Evolutionary conservation across 1,140 invertebrate species (phyloP).

Genomic region (Bombus waltoni): DNA sequence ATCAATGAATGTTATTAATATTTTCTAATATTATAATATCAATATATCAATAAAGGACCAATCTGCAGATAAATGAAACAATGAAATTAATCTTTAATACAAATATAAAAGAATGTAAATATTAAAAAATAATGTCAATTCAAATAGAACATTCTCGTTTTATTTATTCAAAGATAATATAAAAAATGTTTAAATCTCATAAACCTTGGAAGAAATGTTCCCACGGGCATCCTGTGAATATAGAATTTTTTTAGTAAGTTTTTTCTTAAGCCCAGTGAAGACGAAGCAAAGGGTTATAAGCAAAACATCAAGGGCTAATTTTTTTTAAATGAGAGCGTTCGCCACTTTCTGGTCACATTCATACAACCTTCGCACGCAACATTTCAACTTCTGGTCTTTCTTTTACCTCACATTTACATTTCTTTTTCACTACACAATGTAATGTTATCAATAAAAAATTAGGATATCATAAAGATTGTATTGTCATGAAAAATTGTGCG

Average conservation of each 20-base stretch:
- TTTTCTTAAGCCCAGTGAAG: constrained; percentile 37
- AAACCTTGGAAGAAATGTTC: constrained; percentile 37
- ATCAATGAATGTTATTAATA: too few species aligned
- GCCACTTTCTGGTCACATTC: constrained; percentile 35
- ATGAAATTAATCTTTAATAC: too few species aligned
- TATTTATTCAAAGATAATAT: neutral
- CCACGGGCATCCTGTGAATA: constrained; percentile 58
- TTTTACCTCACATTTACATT: neutral
- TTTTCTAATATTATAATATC: too few species aligned
- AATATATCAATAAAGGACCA: too few species aligned
- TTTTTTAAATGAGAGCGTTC: constrained; percentile 43
- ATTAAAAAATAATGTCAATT: neutral
- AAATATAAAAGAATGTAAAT: neutral
- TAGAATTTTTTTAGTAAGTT: constrained; percentile 57
- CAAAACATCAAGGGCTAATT: constrained; percentile 34
- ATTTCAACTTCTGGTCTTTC: neutral
- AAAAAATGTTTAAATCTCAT: neutral
- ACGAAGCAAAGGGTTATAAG: constrained; percentile 56
- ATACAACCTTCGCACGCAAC: neutral
- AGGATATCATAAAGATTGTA: neutral
- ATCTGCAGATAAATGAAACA: neutral
- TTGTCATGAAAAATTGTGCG: neutral
- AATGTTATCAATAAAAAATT: too few species aligned
- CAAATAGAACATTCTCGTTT: neutral
- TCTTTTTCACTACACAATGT: neutral